Evolutionary conservation across 2,888 invertebrate species (phyloP).

Genomic region (Chaitophorus viminalis): DNA sequence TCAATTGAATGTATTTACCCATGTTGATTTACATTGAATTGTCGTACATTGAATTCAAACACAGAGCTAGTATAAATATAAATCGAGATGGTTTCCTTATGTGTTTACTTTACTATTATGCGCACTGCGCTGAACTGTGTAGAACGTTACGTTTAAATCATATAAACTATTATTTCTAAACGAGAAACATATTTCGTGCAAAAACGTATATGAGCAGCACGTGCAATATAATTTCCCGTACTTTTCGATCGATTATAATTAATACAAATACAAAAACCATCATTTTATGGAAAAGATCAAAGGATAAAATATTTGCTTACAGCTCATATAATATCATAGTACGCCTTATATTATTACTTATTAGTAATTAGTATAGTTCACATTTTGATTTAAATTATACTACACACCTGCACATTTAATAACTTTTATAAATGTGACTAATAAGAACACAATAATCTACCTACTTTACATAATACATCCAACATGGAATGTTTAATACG

Average conservation of each 20-base stretch:
- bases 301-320: neutral
- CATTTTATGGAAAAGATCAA: neutral
- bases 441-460: neutral
- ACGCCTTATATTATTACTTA: neutral
- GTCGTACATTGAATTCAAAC: neutral
- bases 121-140: no score
- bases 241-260: neutral
- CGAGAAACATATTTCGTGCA: conserved; percentile 3
- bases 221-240: neutral
- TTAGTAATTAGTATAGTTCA: no score
- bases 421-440: no score
- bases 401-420: neutral
- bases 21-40: no score
- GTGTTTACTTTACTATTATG: no score
- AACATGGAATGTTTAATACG: neutral
- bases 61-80: neutral
- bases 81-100: no score
- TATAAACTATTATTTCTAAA: neutral
- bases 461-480: neutral
- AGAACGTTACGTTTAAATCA: neutral
- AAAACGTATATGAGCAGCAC: neutral
- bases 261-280: neutral
- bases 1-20: no score
- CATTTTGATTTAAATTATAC: neutral
- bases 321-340: neutral